Conservation (phyloP, 2,797 vertebrate genomes). For the Danionella dracula region DNA sequence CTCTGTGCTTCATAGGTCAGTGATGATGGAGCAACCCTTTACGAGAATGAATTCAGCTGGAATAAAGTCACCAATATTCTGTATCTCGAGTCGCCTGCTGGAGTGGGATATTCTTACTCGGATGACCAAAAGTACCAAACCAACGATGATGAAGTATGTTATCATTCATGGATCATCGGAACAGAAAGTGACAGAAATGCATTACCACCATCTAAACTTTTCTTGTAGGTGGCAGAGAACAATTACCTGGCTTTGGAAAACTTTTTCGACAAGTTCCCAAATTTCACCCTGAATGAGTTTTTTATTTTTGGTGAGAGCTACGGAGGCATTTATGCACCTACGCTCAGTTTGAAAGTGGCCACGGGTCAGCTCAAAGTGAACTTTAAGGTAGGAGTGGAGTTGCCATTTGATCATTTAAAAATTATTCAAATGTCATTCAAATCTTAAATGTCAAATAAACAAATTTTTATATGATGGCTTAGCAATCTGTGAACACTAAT, state of each 20-base stretch:
- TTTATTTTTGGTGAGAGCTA: slow-evolving; percentile 76
- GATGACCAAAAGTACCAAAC: slow-evolving; percentile 64
- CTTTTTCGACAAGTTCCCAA: slow-evolving; percentile 72
- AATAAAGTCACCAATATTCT: slow-evolving; percentile 71
- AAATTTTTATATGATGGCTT: no score
- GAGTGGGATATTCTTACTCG: slow-evolving; percentile 74
- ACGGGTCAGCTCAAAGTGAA: slow-evolving; percentile 57
- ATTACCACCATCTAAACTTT: background rate
- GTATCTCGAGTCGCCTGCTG: slow-evolving; percentile 73
- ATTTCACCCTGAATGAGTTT: slow-evolving; percentile 68
- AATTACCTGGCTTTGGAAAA: slow-evolving; percentile 70
- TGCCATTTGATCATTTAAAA: no score
- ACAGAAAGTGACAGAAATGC: background rate
- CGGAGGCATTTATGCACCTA: slow-evolving; percentile 70
- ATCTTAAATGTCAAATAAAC: no score
- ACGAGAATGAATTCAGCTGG: slow-evolving; percentile 72
- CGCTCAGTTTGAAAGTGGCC: slow-evolving; percentile 62
- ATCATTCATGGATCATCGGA: background rate
- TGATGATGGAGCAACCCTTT: slow-evolving; percentile 64
- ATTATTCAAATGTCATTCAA: no score
- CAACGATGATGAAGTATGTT: slow-evolving; percentile 59
- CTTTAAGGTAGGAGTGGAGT: slow-evolving; percentile 61
- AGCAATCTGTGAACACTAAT: no score
- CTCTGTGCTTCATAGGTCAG: slow-evolving; percentile 54
- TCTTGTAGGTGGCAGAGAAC: slow-evolving; percentile 66